Conservation (phyloP, 2,888 invertebrate species). For the Trimorus sp. region DNA sequence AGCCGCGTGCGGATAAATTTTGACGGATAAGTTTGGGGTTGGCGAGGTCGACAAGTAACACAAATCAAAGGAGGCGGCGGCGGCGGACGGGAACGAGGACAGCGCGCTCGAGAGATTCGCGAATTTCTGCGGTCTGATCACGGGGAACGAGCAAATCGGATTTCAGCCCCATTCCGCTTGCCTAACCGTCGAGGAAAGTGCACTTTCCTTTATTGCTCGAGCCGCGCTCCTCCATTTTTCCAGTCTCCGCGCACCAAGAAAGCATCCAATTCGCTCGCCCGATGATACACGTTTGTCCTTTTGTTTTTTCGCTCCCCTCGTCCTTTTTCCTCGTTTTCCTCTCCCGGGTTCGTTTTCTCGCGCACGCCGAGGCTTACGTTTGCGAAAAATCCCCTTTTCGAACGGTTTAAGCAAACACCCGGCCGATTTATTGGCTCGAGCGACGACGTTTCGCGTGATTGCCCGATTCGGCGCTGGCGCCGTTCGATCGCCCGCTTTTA, state of each 20-base stretch:
- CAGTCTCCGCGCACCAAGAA: conserved; percentile 58
- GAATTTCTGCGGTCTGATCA: conserved; percentile 67
- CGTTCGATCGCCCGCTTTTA: conserved; percentile 13
- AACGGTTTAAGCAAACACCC: conserved; percentile 39
- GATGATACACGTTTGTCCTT: conserved; percentile 62
- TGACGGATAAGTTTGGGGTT: not conserved
- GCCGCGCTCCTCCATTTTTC: conserved; percentile 65
- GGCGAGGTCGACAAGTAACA: conserved; percentile 23
- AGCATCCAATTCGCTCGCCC: conserved; percentile 59
- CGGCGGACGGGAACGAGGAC: conserved; percentile 40
- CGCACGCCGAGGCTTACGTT: conserved; percentile 24
- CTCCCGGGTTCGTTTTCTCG: not conserved
- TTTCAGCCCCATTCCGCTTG: conserved; percentile 68
- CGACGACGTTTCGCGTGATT: conserved; percentile 13
- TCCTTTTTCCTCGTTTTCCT: not conserved
- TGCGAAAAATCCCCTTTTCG: conserved; percentile 45
- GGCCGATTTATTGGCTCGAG: conserved; percentile 25
- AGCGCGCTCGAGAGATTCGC: conserved; percentile 51
- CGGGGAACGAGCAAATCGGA: conserved; percentile 72
- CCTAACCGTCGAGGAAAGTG: conserved; percentile 65
- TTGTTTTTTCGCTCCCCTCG: conserved; percentile 43
- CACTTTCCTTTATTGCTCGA: conserved; percentile 66
- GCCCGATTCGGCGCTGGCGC: not conserved
- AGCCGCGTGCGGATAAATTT: conserved; percentile 11
- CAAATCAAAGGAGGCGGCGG: conserved; percentile 38